Evolutionary conservation across 1,140 invertebrate species (phyloP), one percentile per base, ranked within the genome.

Genomic region (Danaus plexippus): DNA sequence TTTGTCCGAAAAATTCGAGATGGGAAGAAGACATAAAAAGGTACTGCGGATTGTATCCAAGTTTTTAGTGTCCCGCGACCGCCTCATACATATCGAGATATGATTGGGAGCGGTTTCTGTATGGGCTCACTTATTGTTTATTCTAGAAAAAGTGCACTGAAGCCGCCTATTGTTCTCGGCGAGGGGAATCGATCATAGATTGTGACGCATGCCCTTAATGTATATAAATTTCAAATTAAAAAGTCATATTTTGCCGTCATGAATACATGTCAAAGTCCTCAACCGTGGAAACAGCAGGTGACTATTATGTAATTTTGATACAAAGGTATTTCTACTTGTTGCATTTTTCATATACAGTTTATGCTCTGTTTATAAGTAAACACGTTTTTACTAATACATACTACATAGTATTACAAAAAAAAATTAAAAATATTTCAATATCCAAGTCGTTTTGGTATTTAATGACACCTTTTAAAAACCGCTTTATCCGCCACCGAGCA

Each of bases 1-100:
- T 86, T 86, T 86, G 75, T 63, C 73, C 75, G 81, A 85, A 86
- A 86, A 86, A 83, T 83, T 75, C 80, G 79, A 74, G 67, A 77
- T 76, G 74, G 74, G 75, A 81, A 77, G 22, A 32, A 32, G 22
- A 32, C 22, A 32, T 32, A 85, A 84, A 85, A 85, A 84, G 70
- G 62, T 67, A 61, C 55, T 49, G 52, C 57, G 69, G 73, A 68
- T 73, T 71, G 73, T 69, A 63, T 40, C 58, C 58, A 69, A 69
- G 71, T 78, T 83, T 80, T 80, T 75, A 55, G 62, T 41, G 58
- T 67, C 60, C 71, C 70, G 66, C 67, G 67, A 64, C 58, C 65
- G 43, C 55, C 69, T 76, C 71, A 75, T 78, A 81, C 75, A 77
- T 75, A 77, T 72, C 66, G 64, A 59, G 67, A 67, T 78, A 78